Conservation (phyloP, 1,140 invertebrate species). For the Halictus rubicundus region DNA sequence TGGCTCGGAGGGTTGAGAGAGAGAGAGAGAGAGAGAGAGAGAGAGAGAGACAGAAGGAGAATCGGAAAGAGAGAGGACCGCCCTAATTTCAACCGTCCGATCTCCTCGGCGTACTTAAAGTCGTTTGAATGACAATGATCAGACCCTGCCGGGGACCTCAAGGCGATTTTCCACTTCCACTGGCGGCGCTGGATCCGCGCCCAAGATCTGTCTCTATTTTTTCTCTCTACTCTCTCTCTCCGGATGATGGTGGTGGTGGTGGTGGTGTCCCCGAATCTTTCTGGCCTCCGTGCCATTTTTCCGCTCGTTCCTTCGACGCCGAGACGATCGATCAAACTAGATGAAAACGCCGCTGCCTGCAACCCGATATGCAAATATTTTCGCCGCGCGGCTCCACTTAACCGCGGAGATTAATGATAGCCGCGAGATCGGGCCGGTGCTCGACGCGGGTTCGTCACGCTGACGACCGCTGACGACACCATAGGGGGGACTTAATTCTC, state of each 20-base stretch:
- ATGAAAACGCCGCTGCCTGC: constrained; percentile 32
- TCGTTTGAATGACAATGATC: constrained; percentile 77
- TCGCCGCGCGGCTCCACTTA: constrained; percentile 56
- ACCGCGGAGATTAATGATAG: constrained; percentile 71
- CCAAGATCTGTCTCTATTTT: not conserved
- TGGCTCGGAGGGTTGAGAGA: not conserved
- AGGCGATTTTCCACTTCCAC: constrained; percentile 54
- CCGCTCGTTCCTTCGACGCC: not conserved
- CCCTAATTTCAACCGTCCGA: constrained; percentile 74
- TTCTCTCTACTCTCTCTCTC: not conserved
- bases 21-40: not conserved
- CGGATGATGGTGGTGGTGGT: too few species aligned
- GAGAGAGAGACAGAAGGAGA: not conserved
- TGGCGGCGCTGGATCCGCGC: too few species aligned
- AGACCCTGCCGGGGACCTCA: constrained; percentile 15
- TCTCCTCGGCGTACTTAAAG: constrained; percentile 47
- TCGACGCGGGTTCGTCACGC: constrained; percentile 40
- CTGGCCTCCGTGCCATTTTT: not conserved
- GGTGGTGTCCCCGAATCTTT: not conserved
- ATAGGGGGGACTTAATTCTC: constrained; percentile 68
- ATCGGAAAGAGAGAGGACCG: constrained; percentile 13
- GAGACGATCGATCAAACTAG: constrained; percentile 60
- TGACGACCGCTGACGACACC: not conserved
- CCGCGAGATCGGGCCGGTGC: constrained; percentile 31
- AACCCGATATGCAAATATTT: constrained; percentile 77